Evolutionary conservation across 2,888 invertebrate genomes (phyloP).

Genomic region (Erebia epiphron): DNA sequence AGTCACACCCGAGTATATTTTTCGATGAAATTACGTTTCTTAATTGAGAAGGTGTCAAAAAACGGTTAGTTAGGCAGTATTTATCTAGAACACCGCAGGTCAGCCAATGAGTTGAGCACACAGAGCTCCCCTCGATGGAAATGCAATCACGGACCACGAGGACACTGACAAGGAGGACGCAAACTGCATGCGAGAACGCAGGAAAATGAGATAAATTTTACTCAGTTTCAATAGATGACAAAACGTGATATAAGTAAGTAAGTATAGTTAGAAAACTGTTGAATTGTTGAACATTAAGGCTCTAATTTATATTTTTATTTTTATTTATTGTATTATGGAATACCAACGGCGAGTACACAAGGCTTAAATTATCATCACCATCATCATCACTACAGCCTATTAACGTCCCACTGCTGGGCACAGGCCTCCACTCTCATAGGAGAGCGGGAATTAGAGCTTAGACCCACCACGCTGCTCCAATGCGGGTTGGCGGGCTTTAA

Average conservation of each 20-base stretch:
- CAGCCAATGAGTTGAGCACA: constrained; percentile 71
- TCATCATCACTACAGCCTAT: too few relatives aligned
- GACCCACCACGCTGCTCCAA: too few relatives aligned
- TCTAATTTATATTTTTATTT: too few relatives aligned
- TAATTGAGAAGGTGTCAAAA: constrained; percentile 48
- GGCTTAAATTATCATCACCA: too few relatives aligned
- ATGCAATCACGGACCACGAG: constrained; percentile 59
- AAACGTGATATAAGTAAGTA: background rate
- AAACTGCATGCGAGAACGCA: constrained; percentile 38
- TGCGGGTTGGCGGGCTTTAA: too few relatives aligned
- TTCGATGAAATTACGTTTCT: background rate
- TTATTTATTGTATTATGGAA: too few relatives aligned
- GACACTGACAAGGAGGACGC: constrained; percentile 47
- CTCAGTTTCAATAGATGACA: constrained; percentile 2
- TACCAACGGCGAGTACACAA: too few relatives aligned
- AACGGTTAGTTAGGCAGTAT: constrained; percentile 74
- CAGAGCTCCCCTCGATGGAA: constrained; percentile 56
- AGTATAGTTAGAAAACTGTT: too few relatives aligned
- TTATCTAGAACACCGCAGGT: constrained; percentile 60
- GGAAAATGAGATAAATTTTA: background rate
- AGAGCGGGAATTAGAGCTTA: too few relatives aligned
- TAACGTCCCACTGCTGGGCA: too few relatives aligned
- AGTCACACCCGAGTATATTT: background rate
- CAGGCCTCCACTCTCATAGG: too few relatives aligned
- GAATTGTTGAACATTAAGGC: too few relatives aligned